Conservation (phyloP, 2,113 vertebrate genomes). For the Pseudorasbora parva region DNA sequence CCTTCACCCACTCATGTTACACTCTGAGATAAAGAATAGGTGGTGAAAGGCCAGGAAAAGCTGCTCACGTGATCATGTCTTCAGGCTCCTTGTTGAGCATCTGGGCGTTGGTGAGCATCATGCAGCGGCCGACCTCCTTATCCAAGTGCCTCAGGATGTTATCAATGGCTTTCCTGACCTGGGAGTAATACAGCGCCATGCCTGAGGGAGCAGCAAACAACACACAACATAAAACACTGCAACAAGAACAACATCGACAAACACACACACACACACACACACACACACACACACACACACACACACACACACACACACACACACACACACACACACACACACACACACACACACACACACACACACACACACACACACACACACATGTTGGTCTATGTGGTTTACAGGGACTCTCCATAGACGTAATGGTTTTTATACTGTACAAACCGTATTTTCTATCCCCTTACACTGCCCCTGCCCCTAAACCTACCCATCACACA, state of each 20-base stretch:
- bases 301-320: no score
- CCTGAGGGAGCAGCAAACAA: slow-evolving; percentile 71
- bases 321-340: no score
- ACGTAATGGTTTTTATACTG: no score
- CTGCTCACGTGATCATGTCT: slow-evolving; percentile 98
- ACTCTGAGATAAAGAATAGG: slow-evolving; percentile 34
- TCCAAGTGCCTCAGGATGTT: slow-evolving; percentile 95
- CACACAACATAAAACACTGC: not conserved
- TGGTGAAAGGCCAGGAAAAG: not conserved
- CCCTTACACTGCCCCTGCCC: no score
- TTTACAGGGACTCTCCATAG: no score
- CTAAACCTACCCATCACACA: no score
- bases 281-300: no score
- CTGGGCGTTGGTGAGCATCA: slow-evolving; percentile 97
- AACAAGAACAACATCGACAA: not conserved
- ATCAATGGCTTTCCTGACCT: slow-evolving; percentile 96
- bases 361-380: no score
- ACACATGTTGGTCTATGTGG: no score
- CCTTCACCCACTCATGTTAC: slow-evolving; percentile 23
- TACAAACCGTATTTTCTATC: no score
- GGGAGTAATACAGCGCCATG: slow-evolving; percentile 97
- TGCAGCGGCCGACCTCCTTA: slow-evolving; percentile 97
- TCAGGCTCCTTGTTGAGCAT: slow-evolving; percentile 99
- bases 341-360: no score
- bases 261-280: not conserved